These are phyloP conservation scores for Aleadryas rufinucha DNA, from an alignment of 2,113 vertebrate genomes.

Conservation along the genomic window DNA sequence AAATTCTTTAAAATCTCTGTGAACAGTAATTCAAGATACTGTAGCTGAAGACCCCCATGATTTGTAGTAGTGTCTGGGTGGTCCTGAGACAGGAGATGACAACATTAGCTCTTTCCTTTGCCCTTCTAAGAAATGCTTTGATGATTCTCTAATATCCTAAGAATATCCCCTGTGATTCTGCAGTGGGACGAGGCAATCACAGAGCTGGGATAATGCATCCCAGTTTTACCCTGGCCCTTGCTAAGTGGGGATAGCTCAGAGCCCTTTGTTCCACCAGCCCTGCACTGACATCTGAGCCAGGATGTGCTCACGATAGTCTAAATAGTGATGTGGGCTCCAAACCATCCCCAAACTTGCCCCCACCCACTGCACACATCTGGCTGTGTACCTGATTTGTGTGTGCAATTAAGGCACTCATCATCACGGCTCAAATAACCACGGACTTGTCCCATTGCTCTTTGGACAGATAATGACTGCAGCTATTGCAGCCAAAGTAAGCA, in stretches of 20 bases:
- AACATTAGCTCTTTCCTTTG: constrained; percentile 50
- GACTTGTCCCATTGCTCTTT: background rate
- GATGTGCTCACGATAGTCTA: background rate
- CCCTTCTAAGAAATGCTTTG: constrained; percentile 62
- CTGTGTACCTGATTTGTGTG: background rate
- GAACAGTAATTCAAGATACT: constrained; percentile 54
- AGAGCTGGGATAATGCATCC: constrained; percentile 15
- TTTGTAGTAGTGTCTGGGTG: constrained; percentile 60
- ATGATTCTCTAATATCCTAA: constrained; percentile 60
- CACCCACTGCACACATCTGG: constrained; percentile 3
- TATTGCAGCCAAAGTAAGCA: constrained; percentile 6
- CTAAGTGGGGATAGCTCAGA: background rate
- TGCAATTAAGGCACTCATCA: background rate
- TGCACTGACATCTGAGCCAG: background rate
- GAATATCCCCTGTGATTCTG: constrained; percentile 42
- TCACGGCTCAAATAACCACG: background rate
- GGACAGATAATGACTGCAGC: background rate
- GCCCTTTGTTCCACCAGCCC: constrained; percentile 28
- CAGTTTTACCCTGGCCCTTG: constrained; percentile 5
- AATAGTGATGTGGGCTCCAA: background rate
- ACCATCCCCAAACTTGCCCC: background rate
- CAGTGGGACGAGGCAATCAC: constrained; percentile 23
- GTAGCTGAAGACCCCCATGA: constrained; percentile 23
- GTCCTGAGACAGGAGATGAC: constrained; percentile 55
- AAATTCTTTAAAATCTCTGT: constrained; percentile 46